phyloP scores from a whole-genome alignment of 2,888 invertebrate genomes.

The Himalopsyche kuldschensis region DNA sequence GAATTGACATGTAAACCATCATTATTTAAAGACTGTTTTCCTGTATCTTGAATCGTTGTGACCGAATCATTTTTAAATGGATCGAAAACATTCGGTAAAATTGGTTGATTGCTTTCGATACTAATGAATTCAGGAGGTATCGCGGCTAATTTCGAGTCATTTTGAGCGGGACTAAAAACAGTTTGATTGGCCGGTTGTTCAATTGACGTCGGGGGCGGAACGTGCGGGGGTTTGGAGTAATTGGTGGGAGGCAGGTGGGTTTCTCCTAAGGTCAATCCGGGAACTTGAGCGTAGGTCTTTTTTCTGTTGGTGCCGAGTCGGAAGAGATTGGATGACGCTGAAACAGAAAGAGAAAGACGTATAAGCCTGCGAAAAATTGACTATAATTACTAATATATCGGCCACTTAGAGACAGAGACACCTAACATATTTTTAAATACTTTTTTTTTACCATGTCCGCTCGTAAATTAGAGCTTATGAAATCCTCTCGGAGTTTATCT shows the following conservation, averaged over 20 bases:
- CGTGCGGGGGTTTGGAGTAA: not conserved
- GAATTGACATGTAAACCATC: not conserved
- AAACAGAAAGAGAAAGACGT: constrained; percentile 26
- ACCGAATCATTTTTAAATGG: constrained; percentile 1
- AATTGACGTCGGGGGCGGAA: not conserved
- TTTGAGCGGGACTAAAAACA: not conserved
- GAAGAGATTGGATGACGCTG: constrained; percentile 57
- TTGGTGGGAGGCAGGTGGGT: constrained; percentile 23
- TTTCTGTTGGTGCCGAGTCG: constrained; percentile 69
- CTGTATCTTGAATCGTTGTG: not conserved
- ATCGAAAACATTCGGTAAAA: not conserved
- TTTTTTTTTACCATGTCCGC: no score
- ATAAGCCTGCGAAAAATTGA: not conserved
- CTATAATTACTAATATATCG: no score
- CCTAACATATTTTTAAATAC: no score
- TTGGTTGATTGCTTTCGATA: not conserved
- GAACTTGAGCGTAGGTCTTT: constrained; percentile 76
- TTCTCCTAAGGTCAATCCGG: constrained; percentile 65
- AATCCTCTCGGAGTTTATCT: no score
- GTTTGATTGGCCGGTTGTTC: not conserved
- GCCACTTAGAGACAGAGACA: no score
- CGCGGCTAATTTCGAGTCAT: not conserved
- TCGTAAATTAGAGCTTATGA: no score
- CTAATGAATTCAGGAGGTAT: not conserved
- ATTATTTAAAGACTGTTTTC: not conserved